phyloP scores from a whole-genome alignment of 2,888 invertebrate species.

The Campoplex nolae region DNA sequence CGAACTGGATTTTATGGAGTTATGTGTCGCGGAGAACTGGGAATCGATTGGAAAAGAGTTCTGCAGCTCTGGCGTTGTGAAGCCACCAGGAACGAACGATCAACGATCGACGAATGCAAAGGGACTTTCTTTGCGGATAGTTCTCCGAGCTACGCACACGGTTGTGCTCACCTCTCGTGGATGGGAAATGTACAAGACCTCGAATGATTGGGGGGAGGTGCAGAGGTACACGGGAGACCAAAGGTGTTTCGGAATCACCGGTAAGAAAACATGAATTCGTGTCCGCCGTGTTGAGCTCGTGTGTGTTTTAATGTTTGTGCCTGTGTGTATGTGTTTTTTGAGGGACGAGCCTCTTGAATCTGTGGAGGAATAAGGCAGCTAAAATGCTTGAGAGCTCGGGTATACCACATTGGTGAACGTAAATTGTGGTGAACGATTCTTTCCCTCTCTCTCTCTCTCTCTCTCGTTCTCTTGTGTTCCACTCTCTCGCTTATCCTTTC shows the following conservation, averaged over 20 bases:
- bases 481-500: conserved; percentile 21
- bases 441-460: conserved; percentile 13
- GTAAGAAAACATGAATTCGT: background rate
- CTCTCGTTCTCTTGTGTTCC: conserved; percentile 6
- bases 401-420: conserved; percentile 31
- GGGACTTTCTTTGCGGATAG: conserved; percentile 52
- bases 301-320: background rate
- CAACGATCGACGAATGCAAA: conserved; percentile 54
- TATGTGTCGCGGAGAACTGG: background rate
- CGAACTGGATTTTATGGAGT: background rate
- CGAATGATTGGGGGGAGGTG: background rate
- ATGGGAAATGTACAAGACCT: conserved; percentile 11
- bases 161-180: conserved; percentile 11
- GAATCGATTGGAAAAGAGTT: background rate
- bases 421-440: conserved; percentile 26
- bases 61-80: background rate
- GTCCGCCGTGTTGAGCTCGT: background rate
- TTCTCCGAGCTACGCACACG: conserved; percentile 29
- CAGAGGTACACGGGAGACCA: background rate
- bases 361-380: background rate
- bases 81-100: conserved; percentile 52
- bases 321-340: background rate
- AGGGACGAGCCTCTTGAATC: background rate
- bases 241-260: background rate
- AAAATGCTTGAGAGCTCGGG: background rate